phyloP scores from a whole-genome alignment of 1,140 invertebrate species.

The Drosophila cardini region DNA sequence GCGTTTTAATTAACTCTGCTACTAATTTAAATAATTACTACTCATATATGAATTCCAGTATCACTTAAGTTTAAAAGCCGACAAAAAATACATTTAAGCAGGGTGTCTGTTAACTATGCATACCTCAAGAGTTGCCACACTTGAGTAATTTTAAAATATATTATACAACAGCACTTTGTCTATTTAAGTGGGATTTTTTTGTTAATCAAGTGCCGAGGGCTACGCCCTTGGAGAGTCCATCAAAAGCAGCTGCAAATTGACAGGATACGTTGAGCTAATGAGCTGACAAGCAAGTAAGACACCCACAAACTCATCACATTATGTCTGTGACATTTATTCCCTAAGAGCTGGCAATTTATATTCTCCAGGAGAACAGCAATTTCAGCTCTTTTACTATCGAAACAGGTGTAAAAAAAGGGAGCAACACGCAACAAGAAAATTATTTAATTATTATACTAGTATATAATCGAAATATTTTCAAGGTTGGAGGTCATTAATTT shows the following conservation, averaged over 20 bases:
- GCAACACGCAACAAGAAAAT: neutral
- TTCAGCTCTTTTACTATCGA: neutral
- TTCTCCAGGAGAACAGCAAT: neutral
- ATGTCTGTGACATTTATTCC: neutral
- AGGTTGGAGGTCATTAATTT: neutral
- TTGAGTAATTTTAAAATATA: too few relatives aligned
- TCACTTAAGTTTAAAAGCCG: too few relatives aligned
- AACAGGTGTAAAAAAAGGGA: conserved; percentile 5
- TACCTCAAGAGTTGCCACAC: too few relatives aligned
- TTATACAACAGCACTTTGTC: too few relatives aligned
- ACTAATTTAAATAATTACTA: too few relatives aligned
- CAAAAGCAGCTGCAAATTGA: conserved; percentile 14
- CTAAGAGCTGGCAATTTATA: conserved; percentile 6
- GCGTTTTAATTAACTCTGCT: too few relatives aligned
- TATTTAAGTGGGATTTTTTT: neutral
- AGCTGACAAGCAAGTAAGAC: conserved; percentile 1
- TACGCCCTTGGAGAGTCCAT: neutral
- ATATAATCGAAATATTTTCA: conserved; percentile 3
- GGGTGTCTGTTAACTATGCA: too few relatives aligned
- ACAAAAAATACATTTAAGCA: too few relatives aligned
- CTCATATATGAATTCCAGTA: too few relatives aligned
- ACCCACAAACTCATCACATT: conserved; percentile 14
- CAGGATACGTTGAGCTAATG: conserved; percentile 15
- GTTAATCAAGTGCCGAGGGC: neutral
- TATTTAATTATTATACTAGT: neutral